Conservation (phyloP, 2,113 vertebrate species). For the Clarias macrocephalus region DNA sequence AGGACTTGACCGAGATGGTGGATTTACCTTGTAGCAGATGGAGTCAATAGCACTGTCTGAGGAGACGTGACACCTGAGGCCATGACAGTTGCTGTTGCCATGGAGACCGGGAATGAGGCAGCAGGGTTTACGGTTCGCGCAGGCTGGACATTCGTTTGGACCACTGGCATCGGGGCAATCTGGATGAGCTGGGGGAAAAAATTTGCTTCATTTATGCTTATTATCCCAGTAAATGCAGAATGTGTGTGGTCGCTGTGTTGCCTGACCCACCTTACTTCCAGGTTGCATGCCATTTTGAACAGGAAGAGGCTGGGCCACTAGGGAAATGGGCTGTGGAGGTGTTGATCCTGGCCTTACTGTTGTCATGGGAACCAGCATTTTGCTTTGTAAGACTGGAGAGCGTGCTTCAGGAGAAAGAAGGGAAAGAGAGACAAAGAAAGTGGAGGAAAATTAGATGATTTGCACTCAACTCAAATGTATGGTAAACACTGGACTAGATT, state of each 20-base stretch:
- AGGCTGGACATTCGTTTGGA: conserved; percentile 73
- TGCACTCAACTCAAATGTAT: neutral
- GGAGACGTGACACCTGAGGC: conserved; percentile 73
- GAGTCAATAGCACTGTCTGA: conserved; percentile 84
- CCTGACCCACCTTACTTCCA: conserved; percentile 78
- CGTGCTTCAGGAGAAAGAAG: conserved; percentile 68
- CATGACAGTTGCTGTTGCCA: conserved; percentile 75
- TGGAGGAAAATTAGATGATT: neutral
- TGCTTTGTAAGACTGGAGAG: conserved; percentile 81
- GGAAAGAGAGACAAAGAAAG: conserved; percentile 34
- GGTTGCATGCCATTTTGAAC: conserved; percentile 82
- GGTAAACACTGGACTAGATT: neutral
- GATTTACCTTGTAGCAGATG: conserved; percentile 82
- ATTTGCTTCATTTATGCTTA: neutral
- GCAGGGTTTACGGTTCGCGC: conserved; percentile 69
- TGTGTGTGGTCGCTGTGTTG: neutral
- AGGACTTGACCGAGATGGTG: neutral
- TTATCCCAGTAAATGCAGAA: neutral
- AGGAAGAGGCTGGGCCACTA: conserved; percentile 82
- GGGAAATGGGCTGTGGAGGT: conserved; percentile 80
- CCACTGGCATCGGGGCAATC: conserved; percentile 83
- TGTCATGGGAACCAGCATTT: conserved; percentile 86
- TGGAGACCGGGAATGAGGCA: conserved; percentile 78
- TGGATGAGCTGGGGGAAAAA: conserved; percentile 80
- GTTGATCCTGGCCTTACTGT: conserved; percentile 77